Percentiles rank a stretch among this genome's conserved stretches.
Evolutionary conservation across 2,113 vertebrate genomes (phyloP).

Genomic region (Pipa parva): DNA sequence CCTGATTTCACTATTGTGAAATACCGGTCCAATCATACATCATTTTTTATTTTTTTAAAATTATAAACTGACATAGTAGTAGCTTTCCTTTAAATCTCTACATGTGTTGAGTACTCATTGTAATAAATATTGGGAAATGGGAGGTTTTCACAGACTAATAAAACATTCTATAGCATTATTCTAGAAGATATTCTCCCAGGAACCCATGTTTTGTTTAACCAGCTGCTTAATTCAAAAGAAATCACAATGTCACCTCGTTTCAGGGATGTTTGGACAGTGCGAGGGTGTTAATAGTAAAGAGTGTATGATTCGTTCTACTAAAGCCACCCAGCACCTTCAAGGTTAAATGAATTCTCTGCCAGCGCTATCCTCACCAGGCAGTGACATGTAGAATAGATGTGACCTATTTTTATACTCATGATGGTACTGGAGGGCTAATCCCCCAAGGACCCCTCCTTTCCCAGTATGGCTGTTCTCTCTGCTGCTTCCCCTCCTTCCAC

Average conservation of each 20-base stretch:
- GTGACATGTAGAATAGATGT: slow-evolving; percentile 41
- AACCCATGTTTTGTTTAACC: neutral
- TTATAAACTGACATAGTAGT: no score
- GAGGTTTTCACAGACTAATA: no score
- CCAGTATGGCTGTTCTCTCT: slow-evolving; percentile 36
- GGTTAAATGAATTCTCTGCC: slow-evolving; percentile 38
- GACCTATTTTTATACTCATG: slow-evolving; percentile 46
- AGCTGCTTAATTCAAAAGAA: neutral
- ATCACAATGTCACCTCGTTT: neutral
- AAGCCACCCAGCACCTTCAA: slow-evolving; percentile 29
- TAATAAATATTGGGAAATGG: no score
- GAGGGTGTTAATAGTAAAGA: neutral
- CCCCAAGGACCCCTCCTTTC: slow-evolving; percentile 36
- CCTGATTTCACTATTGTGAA: no score
- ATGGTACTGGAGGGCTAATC: slow-evolving; percentile 43
- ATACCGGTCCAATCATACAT: no score
- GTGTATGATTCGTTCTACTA: slow-evolving; percentile 7
- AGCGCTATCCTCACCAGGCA: slow-evolving; percentile 36
- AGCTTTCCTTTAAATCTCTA: no score
- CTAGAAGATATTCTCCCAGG: neutral
- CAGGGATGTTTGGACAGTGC: neutral
- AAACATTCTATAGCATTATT: neutral
- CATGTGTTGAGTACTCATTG: no score
- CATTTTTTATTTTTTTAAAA: no score
- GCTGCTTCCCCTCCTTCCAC: slow-evolving; percentile 30